These are phyloP conservation scores for Anarrhichthys ocellatus DNA, from an alignment of 2,113 vertebrate species.

Conservation along the genomic window DNA sequence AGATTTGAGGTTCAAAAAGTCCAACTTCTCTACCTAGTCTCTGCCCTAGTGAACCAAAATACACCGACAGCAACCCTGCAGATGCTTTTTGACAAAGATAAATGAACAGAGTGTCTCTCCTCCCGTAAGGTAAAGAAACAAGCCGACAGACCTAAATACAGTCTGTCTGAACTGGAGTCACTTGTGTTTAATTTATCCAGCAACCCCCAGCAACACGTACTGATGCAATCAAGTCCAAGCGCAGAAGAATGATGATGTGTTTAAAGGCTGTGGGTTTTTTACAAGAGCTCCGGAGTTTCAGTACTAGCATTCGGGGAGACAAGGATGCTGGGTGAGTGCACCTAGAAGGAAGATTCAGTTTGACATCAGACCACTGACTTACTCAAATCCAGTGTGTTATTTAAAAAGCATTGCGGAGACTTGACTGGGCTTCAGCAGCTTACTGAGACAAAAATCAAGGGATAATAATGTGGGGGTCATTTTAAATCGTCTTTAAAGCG, in stretches of 20 bases:
- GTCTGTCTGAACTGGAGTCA: conserved; percentile 21
- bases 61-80: background rate
- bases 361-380: conserved; percentile 1
- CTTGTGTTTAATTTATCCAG: conserved; percentile 32
- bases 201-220: background rate
- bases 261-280: background rate
- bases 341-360: background rate
- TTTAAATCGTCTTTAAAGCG: background rate
- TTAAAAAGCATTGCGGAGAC: background rate
- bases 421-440: background rate
- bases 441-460: background rate
- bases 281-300: conserved; percentile 1
- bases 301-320: background rate
- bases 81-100: conserved; percentile 10
- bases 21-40: background rate
- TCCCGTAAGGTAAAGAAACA: background rate
- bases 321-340: conserved; percentile 1
- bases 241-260: conserved; percentile 4
- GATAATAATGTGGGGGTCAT: background rate
- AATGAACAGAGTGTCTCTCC: conserved; percentile 24
- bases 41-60: background rate
- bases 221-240: conserved; percentile 33
- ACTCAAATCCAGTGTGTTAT: background rate
- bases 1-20: background rate
- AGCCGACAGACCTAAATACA: background rate